Evolutionary conservation across 92 coral and sea anemone species (phyloP), one percentile per base, ranked within the genome.

Genomic region (Plumapathes pennacea): DNA sequence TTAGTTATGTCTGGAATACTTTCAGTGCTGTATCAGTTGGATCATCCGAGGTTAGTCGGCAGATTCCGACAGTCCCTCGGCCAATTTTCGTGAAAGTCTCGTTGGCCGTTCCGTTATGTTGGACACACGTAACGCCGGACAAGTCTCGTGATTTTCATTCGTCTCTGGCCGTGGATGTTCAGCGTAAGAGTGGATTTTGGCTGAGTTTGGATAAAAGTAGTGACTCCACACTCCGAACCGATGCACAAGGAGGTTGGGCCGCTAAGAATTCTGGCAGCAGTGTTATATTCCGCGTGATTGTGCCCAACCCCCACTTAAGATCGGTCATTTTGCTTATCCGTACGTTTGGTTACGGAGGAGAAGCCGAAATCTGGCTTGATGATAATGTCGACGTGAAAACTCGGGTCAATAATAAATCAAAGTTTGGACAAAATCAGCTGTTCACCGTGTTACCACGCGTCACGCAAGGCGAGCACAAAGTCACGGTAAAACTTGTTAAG

Each of bases 81-180:
- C n/a, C n/a, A n/a, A n/a, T n/a, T n/a, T n/a, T n/a, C n/a, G n/a
- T n/a, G n/a, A n/a, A n/a, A n/a, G n/a, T n/a, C n/a, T n/a, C 42
- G 40, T 48, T 69, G 31, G 57, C 24, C 22, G 31, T 69, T 8
- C 86, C 90, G 3, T 42, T 55, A 50, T 84, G 90, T 21, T 84
- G 90, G 90, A 66, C 90, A 23, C 72, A 73, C 27, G 34, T 84
- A 11, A 72, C 86, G 12, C 90, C 90, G 17, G 49, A 77, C 65
- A 37, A 46, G 19, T 65, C 34, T 25, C 15, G 33, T 1, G 38
- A 54, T 25, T 18, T 57, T 11, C 55, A 53, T 19, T 61, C 80
- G 9, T 48, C 81, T 6, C 72, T 84, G 12, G 17, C 5, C 30
- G 46, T 78, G 40, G 14, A 54, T 23, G 47, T 77, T 11, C 5